Evolutionary conservation across 2,888 invertebrate species (phyloP), one percentile per base, ranked within the genome.

Genomic region (Polymixis lichenea): DNA sequence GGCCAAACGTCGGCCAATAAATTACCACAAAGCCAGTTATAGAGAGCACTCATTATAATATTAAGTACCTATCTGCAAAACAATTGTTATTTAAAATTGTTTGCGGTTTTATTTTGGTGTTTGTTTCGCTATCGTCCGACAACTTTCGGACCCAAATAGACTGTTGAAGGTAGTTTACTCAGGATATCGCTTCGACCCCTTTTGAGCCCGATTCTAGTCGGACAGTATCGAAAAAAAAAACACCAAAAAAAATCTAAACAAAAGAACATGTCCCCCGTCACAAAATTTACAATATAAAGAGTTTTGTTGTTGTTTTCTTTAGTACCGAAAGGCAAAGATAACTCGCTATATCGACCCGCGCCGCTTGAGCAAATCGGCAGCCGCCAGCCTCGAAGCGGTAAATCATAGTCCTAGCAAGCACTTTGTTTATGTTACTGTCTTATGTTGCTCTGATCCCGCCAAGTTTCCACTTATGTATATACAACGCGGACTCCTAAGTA

Each of bases 311-410:
- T 93, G 86, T 94, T 94, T 95, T 94, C 89, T 88, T 88, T 95
- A 96, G 96, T 96, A 95, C 94, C 95, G 96, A 92, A 95, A 92
- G 94, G 94, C 95, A 94, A 96, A 95, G 94, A 94, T 96, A 92
- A 93, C 94, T 92, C 94, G 95, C 85, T 95, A 94, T 95, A 93
- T 95, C 94, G 95, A 96, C 94, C 95, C 95, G 87, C 92, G 95
- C 87, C 95, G 96, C 85, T 93, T 96, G 93, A 94, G 91, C 93
- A 95, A 95, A 93, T 92, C 94, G 84, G 95, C 95, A 70, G 95
- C 94, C 86, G 95, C 94, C 89, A 92, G 92, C 90, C 92, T 96
- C 92, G 94, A 95, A 84, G 94, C 94, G 96, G 96, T 96, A 96
- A 95, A 89, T 82, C 87, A 88, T 87, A 88, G 81, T 90, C 83